A percentile compares a stretch with the other conserved stretches of the same genome.
Conservation (phyloP, 2,797 vertebrate genomes). For the Agapornis canus region DNA sequence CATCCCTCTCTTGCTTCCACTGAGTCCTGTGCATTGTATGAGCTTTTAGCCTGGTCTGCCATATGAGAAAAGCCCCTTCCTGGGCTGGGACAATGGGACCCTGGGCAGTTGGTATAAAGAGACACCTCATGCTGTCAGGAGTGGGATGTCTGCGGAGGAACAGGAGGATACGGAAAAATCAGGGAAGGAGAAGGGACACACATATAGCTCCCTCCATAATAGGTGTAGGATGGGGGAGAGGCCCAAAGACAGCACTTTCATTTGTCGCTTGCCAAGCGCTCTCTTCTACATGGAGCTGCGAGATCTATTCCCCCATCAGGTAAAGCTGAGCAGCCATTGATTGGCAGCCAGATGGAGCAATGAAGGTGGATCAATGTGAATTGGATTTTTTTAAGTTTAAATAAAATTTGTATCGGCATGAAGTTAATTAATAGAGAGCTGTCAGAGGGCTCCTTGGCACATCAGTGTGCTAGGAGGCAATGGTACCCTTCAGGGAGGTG, state of each 20-base stretch:
- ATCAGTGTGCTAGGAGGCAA: slow-evolving; percentile 56
- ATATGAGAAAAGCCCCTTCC: neutral
- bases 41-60: neutral
- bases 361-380: slow-evolving; percentile 76
- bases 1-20: neutral
- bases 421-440: slow-evolving; percentile 78
- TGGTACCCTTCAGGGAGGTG: slow-evolving; percentile 30
- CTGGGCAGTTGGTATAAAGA: neutral
- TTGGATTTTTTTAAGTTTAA: slow-evolving; percentile 77
- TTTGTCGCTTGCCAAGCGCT: neutral
- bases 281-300: neutral
- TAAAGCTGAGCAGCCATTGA: slow-evolving; percentile 58
- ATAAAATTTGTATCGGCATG: slow-evolving; percentile 78
- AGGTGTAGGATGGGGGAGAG: neutral
- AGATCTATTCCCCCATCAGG: slow-evolving; percentile 20
- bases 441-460: slow-evolving; percentile 71
- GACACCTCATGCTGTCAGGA: neutral
- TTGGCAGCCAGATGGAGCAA: slow-evolving; percentile 68
- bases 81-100: neutral
- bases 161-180: neutral
- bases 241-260: neutral
- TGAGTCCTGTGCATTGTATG: neutral
- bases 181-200: neutral
- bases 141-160: neutral
- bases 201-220: neutral